Evolutionary conservation across 2,797 vertebrate genomes (phyloP).

Genomic region (Hoplostethus mediterraneus): DNA sequence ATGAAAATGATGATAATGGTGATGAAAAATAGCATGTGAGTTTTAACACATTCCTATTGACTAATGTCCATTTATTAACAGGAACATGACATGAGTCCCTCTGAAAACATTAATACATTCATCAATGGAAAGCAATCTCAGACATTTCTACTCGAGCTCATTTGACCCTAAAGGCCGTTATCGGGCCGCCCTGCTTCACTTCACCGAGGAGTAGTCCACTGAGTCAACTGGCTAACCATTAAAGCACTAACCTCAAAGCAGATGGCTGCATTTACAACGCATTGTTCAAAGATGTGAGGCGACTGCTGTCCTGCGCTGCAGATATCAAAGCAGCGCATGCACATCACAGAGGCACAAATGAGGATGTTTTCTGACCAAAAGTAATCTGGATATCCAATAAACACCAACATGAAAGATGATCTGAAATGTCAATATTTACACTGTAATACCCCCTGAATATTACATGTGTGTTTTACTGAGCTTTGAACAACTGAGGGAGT

Average conservation of each 20-base stretch:
- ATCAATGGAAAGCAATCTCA: no score
- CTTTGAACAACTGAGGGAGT: neutral
- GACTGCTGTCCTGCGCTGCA: slow-evolving; percentile 31
- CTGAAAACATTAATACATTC: no score
- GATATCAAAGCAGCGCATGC: slow-evolving; percentile 64
- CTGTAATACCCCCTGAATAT: neutral
- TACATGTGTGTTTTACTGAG: neutral
- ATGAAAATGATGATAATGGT: no score
- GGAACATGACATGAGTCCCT: no score
- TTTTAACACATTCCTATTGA: no score
- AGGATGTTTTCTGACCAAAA: slow-evolving; percentile 43
- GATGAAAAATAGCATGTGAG: no score
- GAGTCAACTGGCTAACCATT: slow-evolving; percentile 43
- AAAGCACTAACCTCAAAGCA: slow-evolving; percentile 59
- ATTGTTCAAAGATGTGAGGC: slow-evolving; percentile 33
- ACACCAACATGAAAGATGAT: slow-evolving; percentile 55
- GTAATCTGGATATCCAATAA: slow-evolving; percentile 51
- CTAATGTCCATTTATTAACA: no score
- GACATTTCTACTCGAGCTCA: neutral
- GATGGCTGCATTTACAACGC: slow-evolving; percentile 61
- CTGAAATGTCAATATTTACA: slow-evolving; percentile 61
- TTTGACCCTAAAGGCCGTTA: slow-evolving; percentile 8
- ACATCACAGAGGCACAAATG: slow-evolving; percentile 56
- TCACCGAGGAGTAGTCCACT: slow-evolving; percentile 17
- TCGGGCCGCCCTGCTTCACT: neutral